Conservation (phyloP, 2,888 invertebrate genomes). For the Caenorhabditis virilis region DNA sequence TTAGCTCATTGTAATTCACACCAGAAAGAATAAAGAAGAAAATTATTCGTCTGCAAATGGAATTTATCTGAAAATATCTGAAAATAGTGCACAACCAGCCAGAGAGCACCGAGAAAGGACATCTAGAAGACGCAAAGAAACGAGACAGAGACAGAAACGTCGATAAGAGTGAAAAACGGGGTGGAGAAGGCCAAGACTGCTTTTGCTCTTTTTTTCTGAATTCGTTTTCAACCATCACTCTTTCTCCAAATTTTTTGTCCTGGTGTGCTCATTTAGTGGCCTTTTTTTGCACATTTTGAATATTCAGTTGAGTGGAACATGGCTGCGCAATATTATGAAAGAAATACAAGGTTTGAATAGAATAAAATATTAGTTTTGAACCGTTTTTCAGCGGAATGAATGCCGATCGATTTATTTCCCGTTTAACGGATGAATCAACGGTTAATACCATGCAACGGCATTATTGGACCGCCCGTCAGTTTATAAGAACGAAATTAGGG, state of each 20-base stretch:
- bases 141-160: conserved; percentile 26
- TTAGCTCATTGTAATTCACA: no score
- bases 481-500: conserved; percentile 69
- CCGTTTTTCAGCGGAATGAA: conserved; percentile 60
- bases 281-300: conserved; percentile 5
- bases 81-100: neutral
- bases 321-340: conserved; percentile 49
- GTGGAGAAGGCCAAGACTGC: conserved; percentile 10
- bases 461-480: conserved; percentile 97
- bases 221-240: no score
- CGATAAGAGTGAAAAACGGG: no score
- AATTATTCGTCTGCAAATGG: no score
- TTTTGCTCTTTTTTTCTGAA: no score
- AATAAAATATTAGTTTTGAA: neutral
- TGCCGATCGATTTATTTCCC: conserved; percentile 60
- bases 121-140: conserved; percentile 9
- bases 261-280: neutral
- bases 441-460: conserved; percentile 80
- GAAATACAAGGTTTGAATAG: conserved; percentile 40
- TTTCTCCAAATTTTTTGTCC: no score
- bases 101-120: conserved; percentile 1
- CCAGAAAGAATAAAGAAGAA: no score
- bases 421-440: conserved; percentile 56
- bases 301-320: conserved; percentile 17
- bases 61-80: no score